These are phyloP conservation scores for Plusia festucae DNA, from an alignment of 2,888 invertebrate species.

Conservation along the genomic window DNA sequence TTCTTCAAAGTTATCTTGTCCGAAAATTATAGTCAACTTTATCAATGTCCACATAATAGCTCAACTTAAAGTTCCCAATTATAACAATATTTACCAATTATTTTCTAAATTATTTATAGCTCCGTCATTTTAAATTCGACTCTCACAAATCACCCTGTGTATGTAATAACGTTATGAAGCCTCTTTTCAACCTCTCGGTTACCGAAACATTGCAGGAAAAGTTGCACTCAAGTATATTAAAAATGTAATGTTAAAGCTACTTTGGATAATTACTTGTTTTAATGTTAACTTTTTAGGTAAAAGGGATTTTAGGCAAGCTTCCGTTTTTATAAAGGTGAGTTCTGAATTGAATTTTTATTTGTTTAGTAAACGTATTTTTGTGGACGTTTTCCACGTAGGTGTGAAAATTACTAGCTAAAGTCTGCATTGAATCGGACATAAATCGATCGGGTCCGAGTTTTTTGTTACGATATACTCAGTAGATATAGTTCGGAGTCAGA, in stretches of 20 bases:
- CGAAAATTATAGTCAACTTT: no score
- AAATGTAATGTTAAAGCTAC: constrained; percentile 63
- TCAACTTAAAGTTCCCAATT: no score
- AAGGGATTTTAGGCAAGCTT: constrained; percentile 27
- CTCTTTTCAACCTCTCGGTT: constrained; percentile 22
- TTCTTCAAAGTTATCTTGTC: no score
- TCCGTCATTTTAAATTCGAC: background rate
- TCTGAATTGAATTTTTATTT: background rate
- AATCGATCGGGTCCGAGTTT: no score
- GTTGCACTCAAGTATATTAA: constrained; percentile 72
- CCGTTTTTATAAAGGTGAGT: background rate
- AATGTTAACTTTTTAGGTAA: constrained; percentile 30
- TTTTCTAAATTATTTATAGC: background rate
- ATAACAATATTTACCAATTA: no score
- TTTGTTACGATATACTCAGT: no score
- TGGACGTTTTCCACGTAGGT: no score
- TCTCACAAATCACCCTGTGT: background rate
- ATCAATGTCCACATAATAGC: no score
- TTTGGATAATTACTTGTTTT: constrained; percentile 39
- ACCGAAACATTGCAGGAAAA: constrained; percentile 42
- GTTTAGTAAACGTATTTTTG: background rate
- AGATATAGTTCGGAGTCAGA: no score
- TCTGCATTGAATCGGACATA: no score
- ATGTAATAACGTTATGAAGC: constrained; percentile 36
- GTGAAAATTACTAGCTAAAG: no score